These are phyloP conservation scores for Drepanosiphum platanoidis DNA, from an alignment of 2,888 invertebrate species.

Conservation along the genomic window DNA sequence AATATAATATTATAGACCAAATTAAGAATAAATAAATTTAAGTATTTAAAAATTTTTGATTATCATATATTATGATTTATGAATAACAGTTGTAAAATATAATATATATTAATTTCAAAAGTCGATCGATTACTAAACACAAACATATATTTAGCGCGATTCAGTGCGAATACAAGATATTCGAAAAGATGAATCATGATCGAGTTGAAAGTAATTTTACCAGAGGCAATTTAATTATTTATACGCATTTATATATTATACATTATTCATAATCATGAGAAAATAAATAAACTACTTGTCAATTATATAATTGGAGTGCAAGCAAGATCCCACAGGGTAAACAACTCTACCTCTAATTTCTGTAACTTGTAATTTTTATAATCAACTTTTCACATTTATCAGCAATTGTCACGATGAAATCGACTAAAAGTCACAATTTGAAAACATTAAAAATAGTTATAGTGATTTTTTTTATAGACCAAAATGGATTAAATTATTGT, in stretches of 20 bases:
- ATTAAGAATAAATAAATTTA: too few species aligned
- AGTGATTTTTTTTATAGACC: too few species aligned
- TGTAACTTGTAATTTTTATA: neutral
- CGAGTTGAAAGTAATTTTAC: neutral
- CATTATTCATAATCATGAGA: neutral
- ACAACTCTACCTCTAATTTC: neutral
- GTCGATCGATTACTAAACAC: neutral
- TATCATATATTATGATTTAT: too few species aligned
- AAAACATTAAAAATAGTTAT: too few species aligned
- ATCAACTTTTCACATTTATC: neutral
- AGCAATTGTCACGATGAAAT: neutral
- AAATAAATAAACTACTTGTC: neutral
- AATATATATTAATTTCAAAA: too few species aligned
- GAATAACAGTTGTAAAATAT: too few species aligned
- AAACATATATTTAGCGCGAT: neutral
- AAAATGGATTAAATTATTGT: too few species aligned
- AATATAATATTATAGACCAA: too few species aligned
- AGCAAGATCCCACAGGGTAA: constrained; percentile 3
- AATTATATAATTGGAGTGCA: neutral
- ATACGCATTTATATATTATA: neutral
- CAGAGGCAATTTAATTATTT: neutral
- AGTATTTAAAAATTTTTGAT: too few species aligned
- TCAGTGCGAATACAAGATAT: too few species aligned
- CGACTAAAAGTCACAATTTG: too few species aligned
- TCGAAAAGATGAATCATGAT: too few species aligned